phyloP scores from a whole-genome alignment of 2,797 vertebrate genomes.

The Rhinichthys osculus region DNA sequence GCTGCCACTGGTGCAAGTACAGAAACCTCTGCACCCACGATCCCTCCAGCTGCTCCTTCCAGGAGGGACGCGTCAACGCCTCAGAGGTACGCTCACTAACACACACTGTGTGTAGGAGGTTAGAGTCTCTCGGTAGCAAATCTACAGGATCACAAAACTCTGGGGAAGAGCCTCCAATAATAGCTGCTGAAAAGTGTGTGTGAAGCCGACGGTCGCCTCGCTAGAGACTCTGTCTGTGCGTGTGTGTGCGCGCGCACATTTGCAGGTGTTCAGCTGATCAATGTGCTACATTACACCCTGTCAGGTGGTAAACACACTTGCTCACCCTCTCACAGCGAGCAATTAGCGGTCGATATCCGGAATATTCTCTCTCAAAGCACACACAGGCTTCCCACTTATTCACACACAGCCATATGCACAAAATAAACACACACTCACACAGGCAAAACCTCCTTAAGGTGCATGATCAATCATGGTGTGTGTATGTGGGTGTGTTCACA shows the following conservation, averaged over 20 bases:
- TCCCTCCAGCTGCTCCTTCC: conserved; percentile 97
- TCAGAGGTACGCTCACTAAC: conserved; percentile 85
- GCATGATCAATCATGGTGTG: conserved; percentile 35
- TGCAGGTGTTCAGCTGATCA: conserved; percentile 47
- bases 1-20: conserved; percentile 99
- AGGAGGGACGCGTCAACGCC: conserved; percentile 95
- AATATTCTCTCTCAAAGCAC: conserved; percentile 27
- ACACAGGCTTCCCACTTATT: conserved; percentile 38
- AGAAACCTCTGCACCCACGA: conserved; percentile 97
- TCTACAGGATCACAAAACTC: conserved; percentile 55
- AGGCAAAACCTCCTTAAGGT: background rate
- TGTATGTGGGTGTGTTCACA: background rate
- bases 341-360: conserved; percentile 46
- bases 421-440: conserved; percentile 40
- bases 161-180: conserved; percentile 55
- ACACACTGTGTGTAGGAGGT: conserved; percentile 12
- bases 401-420: conserved; percentile 40
- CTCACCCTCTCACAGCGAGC: conserved; percentile 54
- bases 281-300: conserved; percentile 59
- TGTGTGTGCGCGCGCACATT: background rate
- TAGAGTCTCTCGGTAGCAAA: conserved; percentile 33
- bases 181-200: conserved; percentile 47
- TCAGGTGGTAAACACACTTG: conserved; percentile 61
- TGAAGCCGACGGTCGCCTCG: conserved; percentile 19
- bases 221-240: background rate